Conservation (phyloP, 2,797 vertebrate species). For the Cottoperca gobio region DNA sequence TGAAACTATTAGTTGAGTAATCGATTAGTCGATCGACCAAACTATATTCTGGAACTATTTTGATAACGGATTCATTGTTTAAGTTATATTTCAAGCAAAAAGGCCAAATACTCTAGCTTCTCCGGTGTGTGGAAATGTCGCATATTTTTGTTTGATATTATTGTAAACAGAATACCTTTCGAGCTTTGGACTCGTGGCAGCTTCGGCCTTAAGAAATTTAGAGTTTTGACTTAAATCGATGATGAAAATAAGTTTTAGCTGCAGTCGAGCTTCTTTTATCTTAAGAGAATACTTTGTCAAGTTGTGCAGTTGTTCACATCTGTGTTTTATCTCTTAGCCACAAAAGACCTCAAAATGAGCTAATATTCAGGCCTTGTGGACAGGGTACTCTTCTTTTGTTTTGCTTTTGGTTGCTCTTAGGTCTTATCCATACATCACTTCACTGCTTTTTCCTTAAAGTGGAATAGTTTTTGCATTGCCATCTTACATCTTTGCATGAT, state of each 20-base stretch:
- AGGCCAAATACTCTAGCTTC: not conserved
- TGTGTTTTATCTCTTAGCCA: conserved; percentile 20
- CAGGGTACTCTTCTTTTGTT: not conserved
- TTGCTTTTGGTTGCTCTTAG: not conserved
- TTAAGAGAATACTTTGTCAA: conserved; percentile 7
- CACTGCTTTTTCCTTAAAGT: not conserved
- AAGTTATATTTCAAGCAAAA: not conserved
- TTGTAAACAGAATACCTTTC: not conserved
- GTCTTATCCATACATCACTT: conserved; percentile 6
- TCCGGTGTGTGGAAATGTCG: not conserved
- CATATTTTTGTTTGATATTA: not conserved
- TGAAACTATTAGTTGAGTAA: not conserved
- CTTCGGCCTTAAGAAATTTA: not conserved
- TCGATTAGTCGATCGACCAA: not conserved
- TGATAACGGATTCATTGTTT: not conserved
- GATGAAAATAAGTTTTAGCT: not conserved
- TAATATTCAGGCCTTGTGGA: not conserved
- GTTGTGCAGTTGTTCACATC: not conserved
- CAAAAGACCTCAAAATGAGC: conserved; percentile 6
- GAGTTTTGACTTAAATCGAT: not conserved
- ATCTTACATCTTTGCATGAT: conserved; percentile 17
- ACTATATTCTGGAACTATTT: not conserved
- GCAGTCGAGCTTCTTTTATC: not conserved
- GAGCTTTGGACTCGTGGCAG: not conserved
- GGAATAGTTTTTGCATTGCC: conserved; percentile 3